A percentile compares a stretch with the other conserved stretches of the same genome.
Evolutionary conservation across 64 coral and sea anemone species (phyloP).

Genomic region (Montipora sp.): DNA sequence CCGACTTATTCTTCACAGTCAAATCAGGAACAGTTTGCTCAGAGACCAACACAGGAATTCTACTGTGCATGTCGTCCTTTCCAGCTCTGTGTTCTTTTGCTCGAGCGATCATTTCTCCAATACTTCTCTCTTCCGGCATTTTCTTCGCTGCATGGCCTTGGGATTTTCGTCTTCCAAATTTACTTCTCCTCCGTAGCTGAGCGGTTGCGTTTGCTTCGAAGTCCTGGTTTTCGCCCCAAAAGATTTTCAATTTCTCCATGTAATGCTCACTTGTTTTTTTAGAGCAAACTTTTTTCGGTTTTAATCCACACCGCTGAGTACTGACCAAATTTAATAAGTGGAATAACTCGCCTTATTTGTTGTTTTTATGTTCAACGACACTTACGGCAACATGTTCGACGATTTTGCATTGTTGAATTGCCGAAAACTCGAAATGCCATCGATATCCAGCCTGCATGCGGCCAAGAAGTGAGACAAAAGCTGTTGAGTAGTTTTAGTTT

Average conservation of each 20-base stretch:
- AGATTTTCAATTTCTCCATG: constrained; percentile 17
- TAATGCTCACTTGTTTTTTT: background rate
- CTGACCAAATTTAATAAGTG: background rate
- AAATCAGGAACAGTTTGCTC: background rate
- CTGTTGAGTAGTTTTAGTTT: background rate
- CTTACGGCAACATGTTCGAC: background rate
- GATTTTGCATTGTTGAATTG: background rate
- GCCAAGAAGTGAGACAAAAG: background rate
- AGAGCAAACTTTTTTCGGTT: background rate
- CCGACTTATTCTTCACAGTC: background rate
- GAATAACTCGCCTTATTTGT: background rate
- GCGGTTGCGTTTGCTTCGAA: background rate
- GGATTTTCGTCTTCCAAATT: background rate
- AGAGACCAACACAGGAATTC: background rate
- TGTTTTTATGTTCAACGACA: background rate
- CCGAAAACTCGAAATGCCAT: background rate
- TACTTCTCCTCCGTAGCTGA: background rate
- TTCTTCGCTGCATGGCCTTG: background rate
- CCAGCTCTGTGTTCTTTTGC: background rate
- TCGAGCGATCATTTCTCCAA: background rate
- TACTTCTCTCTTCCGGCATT: background rate
- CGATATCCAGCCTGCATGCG: background rate
- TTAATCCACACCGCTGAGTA: too few relatives aligned
- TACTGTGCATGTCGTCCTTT: background rate
- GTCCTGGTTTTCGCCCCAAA: constrained; percentile 3